Evolutionary conservation across 1,140 invertebrate species (phyloP), one percentile per base, ranked within the genome.

Genomic region (Dendrolimus kikuchii): DNA sequence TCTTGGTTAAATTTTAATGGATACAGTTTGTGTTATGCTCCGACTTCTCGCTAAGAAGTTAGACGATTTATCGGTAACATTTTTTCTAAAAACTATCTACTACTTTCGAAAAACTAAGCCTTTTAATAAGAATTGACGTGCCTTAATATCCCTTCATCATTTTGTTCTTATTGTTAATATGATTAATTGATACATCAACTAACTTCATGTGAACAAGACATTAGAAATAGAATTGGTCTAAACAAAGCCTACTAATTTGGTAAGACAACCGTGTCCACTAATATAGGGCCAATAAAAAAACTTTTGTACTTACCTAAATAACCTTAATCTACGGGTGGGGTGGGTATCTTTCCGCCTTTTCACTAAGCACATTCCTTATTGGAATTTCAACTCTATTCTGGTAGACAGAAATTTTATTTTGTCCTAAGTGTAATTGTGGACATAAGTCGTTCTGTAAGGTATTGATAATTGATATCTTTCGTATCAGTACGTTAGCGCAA

Each of bases 291-390:
- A 51, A 53, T 53, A 59, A 63, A 63, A 59, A 48, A 47, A 55
- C 55, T 52, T 62, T 58, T 59, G 53, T 63, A 59, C 59, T 68
- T 60, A 68, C 63, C 68, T 72, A 75, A 76, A 82, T 77, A 76
- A 77, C 59, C 51, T 65, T 62, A 82, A 79, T 78, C 70, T 71
- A 77, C 67, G 69, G 68, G 70, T 73, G 69, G 76, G 76, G 78
- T 64, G 56, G 55, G 54, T 52, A 65, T 61, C 59, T 65, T 61
- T 64, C 48, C 55, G 53, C 48, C 49, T 59, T 48, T 46, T 46
- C 43, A 48, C 51, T 39, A 50, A 37, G 46, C 41, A 7, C 4
- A 36, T 8, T 40, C 5, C 38, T 4, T 36, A 40, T 5, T 36
- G 6, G 0, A 59, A 68, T 47, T 57, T n/a, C 4, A 36, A 62